Evolutionary conservation across 2,113 vertebrate genomes (phyloP).

Genomic region (Marcusenius ussheri): DNA sequence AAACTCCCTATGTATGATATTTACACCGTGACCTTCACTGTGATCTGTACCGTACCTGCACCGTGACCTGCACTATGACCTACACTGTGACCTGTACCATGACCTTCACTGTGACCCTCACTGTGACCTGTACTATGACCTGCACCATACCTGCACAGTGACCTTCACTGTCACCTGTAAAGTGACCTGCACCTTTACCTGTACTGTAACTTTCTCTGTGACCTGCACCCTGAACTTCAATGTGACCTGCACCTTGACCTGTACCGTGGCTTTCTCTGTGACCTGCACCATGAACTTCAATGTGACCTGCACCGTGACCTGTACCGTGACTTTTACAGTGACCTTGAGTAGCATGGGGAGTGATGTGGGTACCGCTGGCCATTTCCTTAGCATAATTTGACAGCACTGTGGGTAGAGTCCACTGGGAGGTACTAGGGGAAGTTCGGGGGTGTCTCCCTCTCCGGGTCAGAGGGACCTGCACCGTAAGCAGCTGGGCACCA

Average conservation of each 20-base stretch:
- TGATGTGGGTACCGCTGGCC: not conserved
- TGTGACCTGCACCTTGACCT: not conserved
- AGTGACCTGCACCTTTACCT: no score
- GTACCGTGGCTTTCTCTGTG: not conserved
- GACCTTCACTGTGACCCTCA: slow-evolving; percentile 26
- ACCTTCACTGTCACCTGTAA: not conserved
- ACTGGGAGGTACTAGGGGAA: not conserved
- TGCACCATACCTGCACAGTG: slow-evolving; percentile 6
- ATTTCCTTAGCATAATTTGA: slow-evolving; percentile 18
- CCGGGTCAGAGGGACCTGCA: not conserved
- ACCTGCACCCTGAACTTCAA: no score
- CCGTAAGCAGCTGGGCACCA: not conserved
- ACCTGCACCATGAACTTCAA: slow-evolving; percentile 23
- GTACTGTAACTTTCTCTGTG: no score
- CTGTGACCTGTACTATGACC: not conserved
- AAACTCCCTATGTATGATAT: slow-evolving; percentile 8
- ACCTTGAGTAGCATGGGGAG: not conserved
- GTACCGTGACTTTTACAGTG: slow-evolving; percentile 2
- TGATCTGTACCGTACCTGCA: no score
- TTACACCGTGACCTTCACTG: not conserved
- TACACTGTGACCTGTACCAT: not conserved
- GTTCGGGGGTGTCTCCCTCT: not conserved
- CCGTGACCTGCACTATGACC: not conserved
- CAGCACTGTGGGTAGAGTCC: slow-evolving; percentile 8
- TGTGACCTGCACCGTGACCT: slow-evolving; percentile 16